phyloP scores from a whole-genome alignment of 2,797 vertebrate genomes.

The Vespertilio murinus region DNA sequence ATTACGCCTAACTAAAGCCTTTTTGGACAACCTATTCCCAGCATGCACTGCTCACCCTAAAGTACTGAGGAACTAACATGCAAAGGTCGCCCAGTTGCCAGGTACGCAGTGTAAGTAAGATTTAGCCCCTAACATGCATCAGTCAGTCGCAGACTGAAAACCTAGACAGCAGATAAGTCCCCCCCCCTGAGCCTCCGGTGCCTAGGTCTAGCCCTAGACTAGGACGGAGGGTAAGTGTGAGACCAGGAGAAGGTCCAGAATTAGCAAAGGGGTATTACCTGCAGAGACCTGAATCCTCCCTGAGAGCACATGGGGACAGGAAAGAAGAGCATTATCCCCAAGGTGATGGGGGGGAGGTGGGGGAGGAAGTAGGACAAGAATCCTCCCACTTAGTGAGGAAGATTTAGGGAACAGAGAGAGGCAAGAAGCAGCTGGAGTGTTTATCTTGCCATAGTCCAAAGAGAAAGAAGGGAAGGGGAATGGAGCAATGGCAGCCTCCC shows the following conservation, averaged over 20 bases:
- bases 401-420: conserved; percentile 47
- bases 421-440: conserved; percentile 33
- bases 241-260: conserved; percentile 46
- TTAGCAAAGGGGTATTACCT: conserved; percentile 89
- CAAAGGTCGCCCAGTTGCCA: conserved; percentile 41
- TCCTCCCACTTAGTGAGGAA: conserved; percentile 55
- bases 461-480: conserved; percentile 50
- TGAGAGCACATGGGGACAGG: conserved; percentile 91
- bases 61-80: conserved; percentile 61
- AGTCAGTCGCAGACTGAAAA: not conserved
- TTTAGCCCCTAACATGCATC: conserved; percentile 68
- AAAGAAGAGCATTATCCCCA: conserved; percentile 86
- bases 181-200: conserved; percentile 42
- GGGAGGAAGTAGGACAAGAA: conserved; percentile 48
- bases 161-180: not conserved
- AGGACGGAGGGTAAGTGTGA: not conserved
- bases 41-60: conserved; percentile 70
- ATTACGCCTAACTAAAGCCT: conserved; percentile 31
- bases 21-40: conserved; percentile 56
- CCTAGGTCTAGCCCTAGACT: conserved; percentile 14
- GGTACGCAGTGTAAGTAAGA: not conserved
- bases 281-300: conserved; percentile 99
- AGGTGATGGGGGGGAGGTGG: conserved; percentile 52
- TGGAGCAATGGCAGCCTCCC: conserved; percentile 21
- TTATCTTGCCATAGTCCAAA: conserved; percentile 40